Conservation (phyloP, 1,140 invertebrate species). For the Drosophila cardini region DNA sequence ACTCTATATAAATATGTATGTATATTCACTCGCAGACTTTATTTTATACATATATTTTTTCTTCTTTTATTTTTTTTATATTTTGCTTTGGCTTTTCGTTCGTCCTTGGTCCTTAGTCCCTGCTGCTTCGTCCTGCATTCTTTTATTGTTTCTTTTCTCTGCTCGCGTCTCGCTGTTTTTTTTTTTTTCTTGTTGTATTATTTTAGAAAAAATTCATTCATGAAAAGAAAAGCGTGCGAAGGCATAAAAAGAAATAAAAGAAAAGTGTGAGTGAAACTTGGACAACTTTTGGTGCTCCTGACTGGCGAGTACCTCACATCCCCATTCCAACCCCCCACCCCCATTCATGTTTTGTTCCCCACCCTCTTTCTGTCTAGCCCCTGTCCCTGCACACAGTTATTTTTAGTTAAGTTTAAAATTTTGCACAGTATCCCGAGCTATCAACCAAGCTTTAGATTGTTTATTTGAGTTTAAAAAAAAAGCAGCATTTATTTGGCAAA, state of each 20-base stretch:
- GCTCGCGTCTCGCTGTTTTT: constrained; percentile 28
- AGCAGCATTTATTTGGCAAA: no score
- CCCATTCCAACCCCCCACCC: no score
- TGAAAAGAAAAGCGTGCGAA: constrained; percentile 56
- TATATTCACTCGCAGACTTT: constrained; percentile 3
- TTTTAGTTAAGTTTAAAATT: constrained; percentile 34
- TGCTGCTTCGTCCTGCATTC: constrained; percentile 55
- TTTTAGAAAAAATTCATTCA: constrained; percentile 73
- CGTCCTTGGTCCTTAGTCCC: constrained; percentile 51
- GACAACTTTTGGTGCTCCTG: constrained; percentile 77
- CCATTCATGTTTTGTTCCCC: no score
- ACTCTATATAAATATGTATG: constrained; percentile 54
- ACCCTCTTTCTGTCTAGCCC: not conserved
- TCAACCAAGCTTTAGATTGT: not conserved
- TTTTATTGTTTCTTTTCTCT: constrained; percentile 75
- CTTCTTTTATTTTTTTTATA: constrained; percentile 37
- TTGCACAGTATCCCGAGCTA: constrained; percentile 13
- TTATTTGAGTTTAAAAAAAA: no score
- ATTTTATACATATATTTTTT: constrained; percentile 18
- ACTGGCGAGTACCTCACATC: not conserved
- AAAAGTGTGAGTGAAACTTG: constrained; percentile 62
- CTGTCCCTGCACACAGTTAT: constrained; percentile 13
- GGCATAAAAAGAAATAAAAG: no score
- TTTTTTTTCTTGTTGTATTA: constrained; percentile 41
- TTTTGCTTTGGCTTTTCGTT: constrained; percentile 32